Evolutionary conservation across 2,888 invertebrate genomes (phyloP).

Genomic region (Cosmorhoe ocellata): DNA sequence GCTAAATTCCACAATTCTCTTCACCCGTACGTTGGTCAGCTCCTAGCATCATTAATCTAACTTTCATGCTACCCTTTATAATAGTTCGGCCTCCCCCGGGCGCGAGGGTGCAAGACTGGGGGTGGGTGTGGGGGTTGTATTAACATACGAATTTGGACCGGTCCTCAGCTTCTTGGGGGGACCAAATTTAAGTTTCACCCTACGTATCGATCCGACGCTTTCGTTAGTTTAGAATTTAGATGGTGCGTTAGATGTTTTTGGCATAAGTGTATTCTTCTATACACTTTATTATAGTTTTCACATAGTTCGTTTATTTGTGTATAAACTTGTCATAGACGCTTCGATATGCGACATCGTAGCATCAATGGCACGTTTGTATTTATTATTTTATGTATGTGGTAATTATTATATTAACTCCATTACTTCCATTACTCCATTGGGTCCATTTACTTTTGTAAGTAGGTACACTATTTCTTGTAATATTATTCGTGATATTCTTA

Average conservation of each 20-base stretch:
- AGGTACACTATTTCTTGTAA: no score
- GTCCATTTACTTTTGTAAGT: no score
- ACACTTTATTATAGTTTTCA: no score
- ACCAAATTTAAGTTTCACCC: conserved; percentile 79
- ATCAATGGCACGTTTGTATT: no score
- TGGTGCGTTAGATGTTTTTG: conserved; percentile 35
- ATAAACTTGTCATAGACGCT: no score
- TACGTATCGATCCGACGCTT: conserved; percentile 74
- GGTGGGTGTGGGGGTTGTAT: conserved; percentile 55
- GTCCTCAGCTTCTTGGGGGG: conserved; percentile 73
- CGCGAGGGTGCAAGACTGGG: conserved; percentile 44
- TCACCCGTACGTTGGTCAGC: conserved; percentile 69
- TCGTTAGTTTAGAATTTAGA: conserved; percentile 50
- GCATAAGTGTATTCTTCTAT: background rate
- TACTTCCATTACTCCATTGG: no score
- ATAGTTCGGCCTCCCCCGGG: conserved; percentile 78
- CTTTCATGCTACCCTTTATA: conserved; percentile 83
- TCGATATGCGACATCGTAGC: no score
- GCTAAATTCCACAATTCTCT: conserved; percentile 35
- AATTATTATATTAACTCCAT: no score
- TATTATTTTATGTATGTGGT: no score
- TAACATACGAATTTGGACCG: conserved; percentile 80
- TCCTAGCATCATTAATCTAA: conserved; percentile 84
- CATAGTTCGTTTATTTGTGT: no score
- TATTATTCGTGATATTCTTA: no score